Conservation (phyloP, 2,113 vertebrate genomes). For the Cyprinodon variegatus region DNA sequence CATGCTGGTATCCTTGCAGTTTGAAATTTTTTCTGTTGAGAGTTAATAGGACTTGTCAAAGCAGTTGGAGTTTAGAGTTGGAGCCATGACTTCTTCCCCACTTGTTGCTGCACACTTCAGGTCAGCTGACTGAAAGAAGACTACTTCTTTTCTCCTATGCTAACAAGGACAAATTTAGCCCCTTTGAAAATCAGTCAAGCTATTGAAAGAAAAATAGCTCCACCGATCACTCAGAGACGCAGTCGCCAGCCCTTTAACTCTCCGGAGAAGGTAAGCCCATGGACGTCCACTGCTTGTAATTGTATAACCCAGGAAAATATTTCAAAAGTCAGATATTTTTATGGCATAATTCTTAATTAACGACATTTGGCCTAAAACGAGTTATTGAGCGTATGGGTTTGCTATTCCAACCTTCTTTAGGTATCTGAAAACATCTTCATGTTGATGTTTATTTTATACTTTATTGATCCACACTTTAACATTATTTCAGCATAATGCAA, state of each 20-base stretch:
- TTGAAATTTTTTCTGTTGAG: neutral
- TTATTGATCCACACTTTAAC: neutral
- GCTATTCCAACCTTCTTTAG: too few relatives aligned
- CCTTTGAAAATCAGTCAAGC: neutral
- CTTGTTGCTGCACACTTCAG: neutral
- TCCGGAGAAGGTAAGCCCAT: too few relatives aligned
- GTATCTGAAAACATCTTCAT: neutral
- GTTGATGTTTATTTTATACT: neutral
- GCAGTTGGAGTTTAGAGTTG: too few relatives aligned
- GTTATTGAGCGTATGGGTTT: neutral
- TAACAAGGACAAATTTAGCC: neutral
- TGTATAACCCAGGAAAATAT: neutral
- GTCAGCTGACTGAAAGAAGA: neutral
- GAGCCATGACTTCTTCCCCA: too few relatives aligned
- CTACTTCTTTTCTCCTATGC: neutral
- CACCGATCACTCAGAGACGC: neutral
- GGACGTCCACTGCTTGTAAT: neutral
- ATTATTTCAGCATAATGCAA: neutral
- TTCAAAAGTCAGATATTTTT: neutral
- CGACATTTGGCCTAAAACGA: neutral
- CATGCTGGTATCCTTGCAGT: neutral
- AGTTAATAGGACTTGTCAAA: neutral
- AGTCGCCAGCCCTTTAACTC: neutral
- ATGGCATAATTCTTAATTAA: neutral
- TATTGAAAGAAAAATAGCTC: neutral